A percentile compares a stretch with the other conserved stretches of the same genome.
These are phyloP conservation scores for Lophotis ruficrista DNA, from an alignment of 2,113 vertebrate species.

Conservation along the genomic window DNA sequence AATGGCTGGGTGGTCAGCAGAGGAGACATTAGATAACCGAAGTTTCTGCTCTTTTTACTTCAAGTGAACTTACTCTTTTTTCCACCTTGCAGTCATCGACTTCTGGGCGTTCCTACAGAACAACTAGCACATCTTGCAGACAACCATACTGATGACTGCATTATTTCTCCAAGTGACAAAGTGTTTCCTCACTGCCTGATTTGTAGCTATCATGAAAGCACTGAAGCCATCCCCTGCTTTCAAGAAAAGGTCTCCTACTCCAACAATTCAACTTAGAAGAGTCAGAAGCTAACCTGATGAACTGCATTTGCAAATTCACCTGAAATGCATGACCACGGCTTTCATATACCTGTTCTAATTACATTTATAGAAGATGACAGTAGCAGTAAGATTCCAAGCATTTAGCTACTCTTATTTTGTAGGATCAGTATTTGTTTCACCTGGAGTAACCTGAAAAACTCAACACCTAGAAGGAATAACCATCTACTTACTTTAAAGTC, in stretches of 20 bases:
- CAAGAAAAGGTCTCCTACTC: background rate
- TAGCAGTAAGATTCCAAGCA: background rate
- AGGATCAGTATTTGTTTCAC: background rate
- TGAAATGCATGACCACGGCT: background rate
- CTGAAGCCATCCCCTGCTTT: background rate
- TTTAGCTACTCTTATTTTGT: background rate
- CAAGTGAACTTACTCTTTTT: background rate
- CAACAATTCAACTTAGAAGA: background rate
- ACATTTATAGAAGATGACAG: background rate
- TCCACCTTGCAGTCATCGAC: background rate
- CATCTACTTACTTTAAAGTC: background rate
- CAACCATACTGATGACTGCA: background rate
- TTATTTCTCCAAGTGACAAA: background rate
- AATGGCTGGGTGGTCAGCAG: background rate
- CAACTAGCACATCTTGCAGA: background rate
- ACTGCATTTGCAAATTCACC: background rate
- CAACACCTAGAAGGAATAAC: background rate
- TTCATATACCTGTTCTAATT: background rate
- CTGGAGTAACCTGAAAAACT: background rate
- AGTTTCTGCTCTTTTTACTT: background rate
- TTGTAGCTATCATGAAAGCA: background rate
- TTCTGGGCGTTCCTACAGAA: background rate
- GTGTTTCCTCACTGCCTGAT: background rate
- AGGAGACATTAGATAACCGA: background rate
- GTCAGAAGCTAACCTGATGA: background rate